A percentile compares a stretch with the other conserved stretches of the same genome.
phyloP scores from a whole-genome alignment of 2,888 invertebrate species.

The Andricus quercusramuli region DNA sequence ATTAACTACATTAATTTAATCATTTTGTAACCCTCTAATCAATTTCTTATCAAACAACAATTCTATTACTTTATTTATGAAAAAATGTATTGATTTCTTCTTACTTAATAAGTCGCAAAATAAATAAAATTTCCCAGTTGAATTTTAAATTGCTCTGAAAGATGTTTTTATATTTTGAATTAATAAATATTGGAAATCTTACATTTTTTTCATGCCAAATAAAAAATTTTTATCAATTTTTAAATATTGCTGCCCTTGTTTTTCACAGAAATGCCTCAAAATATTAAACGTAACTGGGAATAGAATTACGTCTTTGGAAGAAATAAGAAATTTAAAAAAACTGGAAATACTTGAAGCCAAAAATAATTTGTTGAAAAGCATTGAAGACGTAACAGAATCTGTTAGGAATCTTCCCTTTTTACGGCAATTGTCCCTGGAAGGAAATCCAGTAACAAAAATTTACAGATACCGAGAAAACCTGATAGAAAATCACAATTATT shows the following conservation, averaged over 20 bases:
- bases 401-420: conserved; percentile 81
- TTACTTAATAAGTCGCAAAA: not conserved
- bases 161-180: not conserved
- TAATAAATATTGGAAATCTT: not conserved
- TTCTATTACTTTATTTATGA: not conserved
- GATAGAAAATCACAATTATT: conserved; percentile 82
- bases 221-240: not conserved
- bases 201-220: not conserved
- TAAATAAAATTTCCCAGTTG: no score
- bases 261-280: conserved; percentile 80
- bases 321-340: conserved; percentile 80
- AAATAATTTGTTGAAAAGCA: conserved; percentile 81
- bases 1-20: not conserved
- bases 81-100: not conserved
- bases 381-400: conserved; percentile 80
- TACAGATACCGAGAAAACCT: conserved; percentile 85
- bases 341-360: conserved; percentile 82
- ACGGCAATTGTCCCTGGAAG: conserved; percentile 81
- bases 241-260: not conserved
- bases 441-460: conserved; percentile 83
- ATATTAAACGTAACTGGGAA: conserved; percentile 84
- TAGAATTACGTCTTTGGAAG: conserved; percentile 81
- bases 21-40: not conserved
- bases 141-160: no score
- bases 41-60: not conserved